Evolutionary conservation across 2,888 invertebrate species (phyloP).

Genomic region (Cenopis cana): DNA sequence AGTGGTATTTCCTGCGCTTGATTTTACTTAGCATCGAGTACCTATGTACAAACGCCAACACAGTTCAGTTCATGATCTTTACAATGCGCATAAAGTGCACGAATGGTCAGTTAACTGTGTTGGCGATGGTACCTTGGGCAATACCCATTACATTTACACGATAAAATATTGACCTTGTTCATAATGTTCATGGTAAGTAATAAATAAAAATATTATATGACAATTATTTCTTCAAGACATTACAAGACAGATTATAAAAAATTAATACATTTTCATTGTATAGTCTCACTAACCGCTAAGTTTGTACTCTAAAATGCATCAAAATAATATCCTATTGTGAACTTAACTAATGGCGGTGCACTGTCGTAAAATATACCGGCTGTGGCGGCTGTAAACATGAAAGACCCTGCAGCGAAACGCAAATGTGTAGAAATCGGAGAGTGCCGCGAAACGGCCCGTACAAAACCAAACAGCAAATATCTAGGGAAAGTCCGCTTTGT

Average conservation of each 20-base stretch:
- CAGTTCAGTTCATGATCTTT: no score
- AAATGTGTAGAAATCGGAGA: conserved; percentile 32
- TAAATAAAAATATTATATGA: neutral
- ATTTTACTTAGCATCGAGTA: neutral
- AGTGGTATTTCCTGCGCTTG: neutral
- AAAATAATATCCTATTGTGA: conserved; percentile 24
- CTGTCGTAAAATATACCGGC: conserved; percentile 19
- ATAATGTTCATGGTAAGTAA: neutral
- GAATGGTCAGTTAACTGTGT: no score
- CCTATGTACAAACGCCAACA: no score
- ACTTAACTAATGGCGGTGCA: conserved; percentile 14
- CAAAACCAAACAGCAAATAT: conserved; percentile 41
- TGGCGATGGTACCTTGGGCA: no score
- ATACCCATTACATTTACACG: neutral
- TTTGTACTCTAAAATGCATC: conserved; percentile 8
- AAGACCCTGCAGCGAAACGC: conserved; percentile 30
- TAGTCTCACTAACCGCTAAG: neutral
- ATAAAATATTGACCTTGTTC: neutral
- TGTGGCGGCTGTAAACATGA: conserved; percentile 32
- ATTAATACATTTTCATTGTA: neutral
- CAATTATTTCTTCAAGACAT: neutral
- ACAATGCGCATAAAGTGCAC: no score
- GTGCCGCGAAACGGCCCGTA: conserved; percentile 33
- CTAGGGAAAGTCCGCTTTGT: conserved; percentile 29
- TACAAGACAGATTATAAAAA: neutral